phyloP scores from a whole-genome alignment of 2,113 vertebrate species.

The Orcinus orca region DNA sequence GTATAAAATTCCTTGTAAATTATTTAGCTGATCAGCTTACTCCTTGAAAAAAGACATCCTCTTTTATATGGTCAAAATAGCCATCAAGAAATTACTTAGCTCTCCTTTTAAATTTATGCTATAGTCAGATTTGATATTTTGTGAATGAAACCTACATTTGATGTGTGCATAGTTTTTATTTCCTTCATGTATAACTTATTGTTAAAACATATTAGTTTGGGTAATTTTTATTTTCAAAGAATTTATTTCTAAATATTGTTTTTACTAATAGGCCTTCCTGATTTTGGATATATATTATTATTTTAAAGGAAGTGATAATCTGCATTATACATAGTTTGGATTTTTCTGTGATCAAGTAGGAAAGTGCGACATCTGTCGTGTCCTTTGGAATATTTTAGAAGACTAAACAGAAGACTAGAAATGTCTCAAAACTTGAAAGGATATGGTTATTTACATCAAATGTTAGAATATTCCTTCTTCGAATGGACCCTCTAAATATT shows the following conservation, averaged over 20 bases:
- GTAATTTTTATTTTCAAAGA: background rate
- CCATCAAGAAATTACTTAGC: background rate
- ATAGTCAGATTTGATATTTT: conserved; percentile 10
- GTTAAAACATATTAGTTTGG: background rate
- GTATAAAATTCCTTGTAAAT: background rate
- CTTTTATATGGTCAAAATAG: background rate
- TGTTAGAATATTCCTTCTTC: background rate
- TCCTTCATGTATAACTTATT: background rate
- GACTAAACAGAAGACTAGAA: background rate
- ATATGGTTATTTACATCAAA: background rate
- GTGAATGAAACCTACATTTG: background rate
- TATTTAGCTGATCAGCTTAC: background rate
- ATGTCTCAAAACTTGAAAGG: background rate
- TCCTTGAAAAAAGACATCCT: background rate
- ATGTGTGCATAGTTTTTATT: background rate
- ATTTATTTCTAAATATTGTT: conserved; percentile 19
- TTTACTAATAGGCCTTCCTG: background rate
- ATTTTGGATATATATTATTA: background rate
- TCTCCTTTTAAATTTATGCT: background rate
- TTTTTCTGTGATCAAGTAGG: background rate
- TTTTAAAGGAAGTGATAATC: background rate
- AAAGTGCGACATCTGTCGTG: background rate
- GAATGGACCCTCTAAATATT: background rate
- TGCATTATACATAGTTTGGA: background rate
- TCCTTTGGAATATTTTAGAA: background rate